Base-by-base conservation (phyloP, 2,797 vertebrate genomes). In the Tinamus major region DNA sequence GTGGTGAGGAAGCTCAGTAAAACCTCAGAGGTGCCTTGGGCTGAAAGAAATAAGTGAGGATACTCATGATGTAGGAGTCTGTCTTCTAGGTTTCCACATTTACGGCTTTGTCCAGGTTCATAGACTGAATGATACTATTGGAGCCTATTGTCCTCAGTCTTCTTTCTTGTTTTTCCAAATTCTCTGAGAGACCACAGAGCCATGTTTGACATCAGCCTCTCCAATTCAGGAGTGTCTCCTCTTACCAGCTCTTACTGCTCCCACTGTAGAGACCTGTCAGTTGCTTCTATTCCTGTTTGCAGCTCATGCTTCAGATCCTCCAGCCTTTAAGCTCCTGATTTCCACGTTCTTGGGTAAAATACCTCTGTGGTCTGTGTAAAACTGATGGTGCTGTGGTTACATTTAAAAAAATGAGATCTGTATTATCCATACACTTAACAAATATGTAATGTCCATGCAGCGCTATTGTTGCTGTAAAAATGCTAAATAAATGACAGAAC, bases 41-140 rank as follows among this genome's bases (percentile, higher is more conserved):
- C n/a, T 55, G n/a, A 56, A 49, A 68, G 19, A 76, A 86, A 55
- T 1, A 2, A 20, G 23, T 42, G 42, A 79, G 12, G 8, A 26
- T 27, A 15, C 67, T 77, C 63, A 12, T 0, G 0, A n/a, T 61
- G 18, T 24, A 10, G 35, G 75, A 90, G 65, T 62, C 0, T 0
- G 24, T 58, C 10, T 81, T 8, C 16, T 39, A 42, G n/a, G 16
- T 76, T 64, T 26, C 7, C 5, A 26, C 39, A 65, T 62, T 70
- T 78, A 31, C 39, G n/a, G 10, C 29, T 79, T 78, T 0, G 0
- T 67, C 33, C 35, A 29, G 7, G 4, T 6, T 23, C 17, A 82
- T 58, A 44, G 46, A 68, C 39, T n/a, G 61, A 72, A 65, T 11
- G 3, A 1, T 26, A 29, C 10, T 29, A 29, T 33, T 19, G 26